These are phyloP conservation scores for Scaptomyza tumidula DNA, from an alignment of 2,888 invertebrate species.

Conservation along the genomic window DNA sequence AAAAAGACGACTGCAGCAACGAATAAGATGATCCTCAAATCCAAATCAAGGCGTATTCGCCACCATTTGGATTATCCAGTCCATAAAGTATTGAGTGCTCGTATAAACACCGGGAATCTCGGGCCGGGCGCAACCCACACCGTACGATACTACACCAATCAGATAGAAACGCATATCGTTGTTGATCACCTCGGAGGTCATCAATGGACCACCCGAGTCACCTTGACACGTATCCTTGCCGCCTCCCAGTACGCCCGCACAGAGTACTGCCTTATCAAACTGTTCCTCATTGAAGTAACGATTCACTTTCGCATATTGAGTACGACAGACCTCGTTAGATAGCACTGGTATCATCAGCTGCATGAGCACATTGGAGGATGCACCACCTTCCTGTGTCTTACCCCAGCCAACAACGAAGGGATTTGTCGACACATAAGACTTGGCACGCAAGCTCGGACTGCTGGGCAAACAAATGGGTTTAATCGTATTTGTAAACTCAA, in stretches of 20 bases:
- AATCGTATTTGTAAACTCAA: slow-evolving; percentile 86
- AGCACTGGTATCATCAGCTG: slow-evolving; percentile 90
- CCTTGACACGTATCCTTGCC: slow-evolving; percentile 84
- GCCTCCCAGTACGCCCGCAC: slow-evolving; percentile 82
- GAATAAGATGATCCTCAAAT: neutral
- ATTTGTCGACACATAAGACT: slow-evolving; percentile 86
- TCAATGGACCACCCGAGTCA: slow-evolving; percentile 84
- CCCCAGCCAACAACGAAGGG: slow-evolving; percentile 90
- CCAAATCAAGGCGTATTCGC: slow-evolving; percentile 63
- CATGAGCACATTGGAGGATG: slow-evolving; percentile 87
- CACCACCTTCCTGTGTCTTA: slow-evolving; percentile 85
- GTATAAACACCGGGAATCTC: slow-evolving; percentile 88
- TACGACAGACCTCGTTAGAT: slow-evolving; percentile 86
- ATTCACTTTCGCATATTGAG: slow-evolving; percentile 73
- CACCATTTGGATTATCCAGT: slow-evolving; percentile 87
- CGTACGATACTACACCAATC: slow-evolving; percentile 89
- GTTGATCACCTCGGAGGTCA: slow-evolving; percentile 75
- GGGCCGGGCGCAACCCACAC: slow-evolving; percentile 87
- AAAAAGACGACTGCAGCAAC: slow-evolving; percentile 20
- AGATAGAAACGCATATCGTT: slow-evolving; percentile 83
- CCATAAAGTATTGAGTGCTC: slow-evolving; percentile 86
- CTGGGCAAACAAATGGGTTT: slow-evolving; percentile 91
- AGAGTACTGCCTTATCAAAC: slow-evolving; percentile 81
- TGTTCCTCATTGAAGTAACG: slow-evolving; percentile 76
- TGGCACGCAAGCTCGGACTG: slow-evolving; percentile 85